phyloP scores from a whole-genome alignment of 2,113 vertebrate genomes.

The Pseudorectes ferrugineus region DNA sequence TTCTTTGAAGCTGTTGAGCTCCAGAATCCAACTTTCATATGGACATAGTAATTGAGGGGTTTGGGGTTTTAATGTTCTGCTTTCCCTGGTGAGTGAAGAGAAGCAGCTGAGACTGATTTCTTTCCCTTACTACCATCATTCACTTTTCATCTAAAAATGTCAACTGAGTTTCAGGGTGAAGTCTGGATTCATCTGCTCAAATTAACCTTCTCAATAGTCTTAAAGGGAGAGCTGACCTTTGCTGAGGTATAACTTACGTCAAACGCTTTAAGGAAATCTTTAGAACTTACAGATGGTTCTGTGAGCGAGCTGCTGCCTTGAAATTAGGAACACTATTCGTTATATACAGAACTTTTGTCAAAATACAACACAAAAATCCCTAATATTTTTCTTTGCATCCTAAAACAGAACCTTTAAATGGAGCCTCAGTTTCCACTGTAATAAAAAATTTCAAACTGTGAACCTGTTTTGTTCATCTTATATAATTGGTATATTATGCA shows the following conservation, averaged over 20 bases:
- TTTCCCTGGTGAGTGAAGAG: neutral
- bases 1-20: neutral
- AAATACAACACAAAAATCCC: fast-evolving
- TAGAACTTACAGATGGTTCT: neutral
- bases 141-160: constrained; percentile 49
- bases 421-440: neutral
- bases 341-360: neutral
- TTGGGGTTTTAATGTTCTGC: neutral
- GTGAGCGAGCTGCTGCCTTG: neutral
- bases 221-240: constrained; percentile 32
- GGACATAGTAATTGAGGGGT: neutral
- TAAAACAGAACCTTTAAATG: neutral
- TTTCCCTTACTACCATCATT: neutral
- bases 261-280: neutral
- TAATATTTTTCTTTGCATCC: neutral
- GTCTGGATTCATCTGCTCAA: constrained; percentile 38
- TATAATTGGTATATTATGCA: neutral
- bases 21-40: neutral
- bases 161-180: constrained; percentile 21
- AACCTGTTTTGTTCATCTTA: neutral
- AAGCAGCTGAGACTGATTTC: neutral
- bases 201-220: constrained; percentile 47
- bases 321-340: neutral
- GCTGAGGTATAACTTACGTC: neutral
- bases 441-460: neutral